Evolutionary conservation across 2,113 vertebrate genomes (phyloP).

Genomic region (Genyomyrus donnyi): DNA sequence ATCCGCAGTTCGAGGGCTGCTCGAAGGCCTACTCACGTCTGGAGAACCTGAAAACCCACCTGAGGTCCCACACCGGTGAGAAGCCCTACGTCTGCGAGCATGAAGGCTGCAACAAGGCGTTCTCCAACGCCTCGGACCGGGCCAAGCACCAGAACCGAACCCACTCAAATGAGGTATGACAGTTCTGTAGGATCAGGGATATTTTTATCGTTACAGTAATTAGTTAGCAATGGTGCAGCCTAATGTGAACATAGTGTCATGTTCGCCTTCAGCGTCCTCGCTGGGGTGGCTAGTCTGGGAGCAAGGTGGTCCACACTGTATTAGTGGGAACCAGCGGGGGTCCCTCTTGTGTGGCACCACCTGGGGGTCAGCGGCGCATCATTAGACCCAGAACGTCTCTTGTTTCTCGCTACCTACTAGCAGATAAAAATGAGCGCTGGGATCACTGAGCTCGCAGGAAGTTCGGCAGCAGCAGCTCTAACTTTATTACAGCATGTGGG

Average conservation of each 20-base stretch:
- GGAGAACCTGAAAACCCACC: conserved; percentile 98
- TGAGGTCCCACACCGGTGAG: conserved; percentile 95
- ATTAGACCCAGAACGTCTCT: conserved; percentile 20
- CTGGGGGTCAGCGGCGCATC: not conserved
- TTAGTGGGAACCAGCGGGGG: conserved; percentile 1
- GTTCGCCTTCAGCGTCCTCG: conserved; percentile 5
- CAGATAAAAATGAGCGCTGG: conserved; percentile 13
- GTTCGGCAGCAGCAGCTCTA: not conserved
- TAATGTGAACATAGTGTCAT: not conserved
- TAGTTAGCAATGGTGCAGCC: not conserved
- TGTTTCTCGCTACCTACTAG: conserved; percentile 1
- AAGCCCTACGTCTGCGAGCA: conserved; percentile 97
- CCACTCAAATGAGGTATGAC: conserved; percentile 89
- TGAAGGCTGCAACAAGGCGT: conserved; percentile 96
- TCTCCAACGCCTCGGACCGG: conserved; percentile 95
- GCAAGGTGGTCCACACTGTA: not conserved
- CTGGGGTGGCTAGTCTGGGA: conserved; percentile 5
- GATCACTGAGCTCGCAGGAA: not conserved
- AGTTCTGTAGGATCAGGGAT: not conserved
- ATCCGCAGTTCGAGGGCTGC: conserved; percentile 89
- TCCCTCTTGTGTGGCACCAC: conserved; percentile 12
- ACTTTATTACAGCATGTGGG: conserved; percentile 7
- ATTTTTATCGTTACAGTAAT: not conserved
- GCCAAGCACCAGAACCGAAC: conserved; percentile 99
- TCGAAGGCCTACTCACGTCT: conserved; percentile 93